Evolutionary conservation across 2,113 vertebrate genomes (phyloP).

Genomic region (Lynx canadensis): DNA sequence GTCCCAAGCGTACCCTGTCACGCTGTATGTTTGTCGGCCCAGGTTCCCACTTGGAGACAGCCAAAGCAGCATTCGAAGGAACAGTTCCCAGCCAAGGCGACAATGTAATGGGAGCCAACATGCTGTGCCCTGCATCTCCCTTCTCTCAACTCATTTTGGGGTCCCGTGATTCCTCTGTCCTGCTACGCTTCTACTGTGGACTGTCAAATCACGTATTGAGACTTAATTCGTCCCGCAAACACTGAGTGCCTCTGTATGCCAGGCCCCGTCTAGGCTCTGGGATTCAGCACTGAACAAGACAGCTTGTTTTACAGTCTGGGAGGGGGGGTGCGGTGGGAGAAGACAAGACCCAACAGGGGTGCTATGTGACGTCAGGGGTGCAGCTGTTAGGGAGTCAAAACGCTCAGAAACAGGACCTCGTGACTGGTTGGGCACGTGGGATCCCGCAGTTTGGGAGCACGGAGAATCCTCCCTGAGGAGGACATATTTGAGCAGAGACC

Average conservation of each 20-base stretch:
- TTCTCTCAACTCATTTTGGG: not conserved
- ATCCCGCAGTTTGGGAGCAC: rapidly evolving
- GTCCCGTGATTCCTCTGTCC: not conserved
- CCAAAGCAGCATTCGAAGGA: not conserved
- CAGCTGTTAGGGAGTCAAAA: not conserved
- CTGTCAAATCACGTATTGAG: not conserved
- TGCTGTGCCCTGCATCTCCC: rapidly evolving
- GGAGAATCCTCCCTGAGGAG: not conserved
- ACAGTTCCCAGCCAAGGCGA: not conserved
- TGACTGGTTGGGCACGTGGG: rapidly evolving
- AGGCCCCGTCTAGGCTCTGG: not conserved
- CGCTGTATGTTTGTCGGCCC: not conserved
- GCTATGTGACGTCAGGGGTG: rapidly evolving
- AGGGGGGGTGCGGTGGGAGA: too few relatives aligned
- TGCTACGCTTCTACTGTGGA: not conserved
- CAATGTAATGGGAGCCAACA: not conserved
- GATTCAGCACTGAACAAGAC: not conserved
- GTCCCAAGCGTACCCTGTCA: not conserved
- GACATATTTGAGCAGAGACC: not conserved
- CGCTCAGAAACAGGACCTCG: not conserved
- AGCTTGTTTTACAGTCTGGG: not conserved
- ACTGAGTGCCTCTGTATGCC: too few relatives aligned
- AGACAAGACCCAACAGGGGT: too few relatives aligned
- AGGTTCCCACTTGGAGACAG: not conserved
- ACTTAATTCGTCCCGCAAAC: not conserved